Base-by-base conservation (phyloP, 1,140 invertebrate genomes). In the Drosophila sulfurigaster region DNA sequence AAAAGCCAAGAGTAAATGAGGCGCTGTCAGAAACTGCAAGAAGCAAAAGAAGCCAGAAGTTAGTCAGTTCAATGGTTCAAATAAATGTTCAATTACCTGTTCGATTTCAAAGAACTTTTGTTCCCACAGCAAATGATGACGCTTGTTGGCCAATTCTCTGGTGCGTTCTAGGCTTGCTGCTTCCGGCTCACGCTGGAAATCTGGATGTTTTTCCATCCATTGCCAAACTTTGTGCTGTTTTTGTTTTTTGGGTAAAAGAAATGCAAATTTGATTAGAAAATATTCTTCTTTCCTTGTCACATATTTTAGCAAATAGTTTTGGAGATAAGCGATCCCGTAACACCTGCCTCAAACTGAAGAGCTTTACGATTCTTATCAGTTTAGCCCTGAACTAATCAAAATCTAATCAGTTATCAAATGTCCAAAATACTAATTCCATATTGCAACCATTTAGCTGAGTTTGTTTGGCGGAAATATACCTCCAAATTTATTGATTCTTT, bases 181-280 rank as follows among this genome's bases (percentile, higher is more conserved):
- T 52, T 94, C 93, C 11, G 93, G 92, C 3, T 93, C 77, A 75
- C 93, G 93, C 78, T 95, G 93, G 92, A 98, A 99, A 6, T 96
- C 74, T 6, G 97, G 95, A 93, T 98, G 95, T 6, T 94, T 94
- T 92, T 96, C 94, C 81, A 99, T 94, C 48, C 95, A 95, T 48
- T 94, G 94, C 95, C 96, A 98, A 38, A 98, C 91, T 78, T 94
- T 94, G 62, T 95, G 93, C 97, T 98, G 48, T 49, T 25, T 11
- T 8, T 38, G 7, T 8, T 8, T 38, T 38, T 25, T 25, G 20
- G 20, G 48, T 54, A 8, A 41, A 15, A 3, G n/a, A n/a, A 16
- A 46, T 75, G 35, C 41, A 70, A 68, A 58, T 45, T 45, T 46
- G 66, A 69, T 79, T 57, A 78, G 54, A 57, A 43, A 13, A 16